These are phyloP conservation scores for Melitaea athalia DNA, from an alignment of 2,888 invertebrate genomes.

Conservation along the genomic window DNA sequence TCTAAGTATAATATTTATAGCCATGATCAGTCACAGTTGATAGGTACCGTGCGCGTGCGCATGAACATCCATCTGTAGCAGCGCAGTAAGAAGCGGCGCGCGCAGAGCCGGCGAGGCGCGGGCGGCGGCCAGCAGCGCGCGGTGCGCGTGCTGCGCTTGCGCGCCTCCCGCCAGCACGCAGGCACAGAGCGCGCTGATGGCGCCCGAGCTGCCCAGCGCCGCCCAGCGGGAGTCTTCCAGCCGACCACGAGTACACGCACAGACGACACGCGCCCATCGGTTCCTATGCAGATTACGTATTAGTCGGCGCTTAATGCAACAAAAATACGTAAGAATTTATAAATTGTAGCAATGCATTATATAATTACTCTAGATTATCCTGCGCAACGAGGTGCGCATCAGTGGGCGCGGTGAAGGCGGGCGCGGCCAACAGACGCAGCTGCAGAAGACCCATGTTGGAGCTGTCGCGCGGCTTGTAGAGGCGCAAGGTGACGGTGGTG, in stretches of 20 bases:
- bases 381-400: constrained; percentile 45
- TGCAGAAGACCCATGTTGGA: constrained; percentile 94
- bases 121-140: constrained; percentile 54
- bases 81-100: constrained; percentile 52
- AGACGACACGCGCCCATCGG: constrained; percentile 92
- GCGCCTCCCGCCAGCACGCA: constrained; percentile 50
- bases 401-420: constrained; percentile 83
- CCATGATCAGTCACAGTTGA: not conserved
- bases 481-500: constrained; percentile 88
- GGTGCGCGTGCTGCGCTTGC: constrained; percentile 50
- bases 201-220: constrained; percentile 54
- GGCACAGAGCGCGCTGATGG: constrained; percentile 66
- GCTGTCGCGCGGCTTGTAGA: constrained; percentile 93
- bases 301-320: not conserved
- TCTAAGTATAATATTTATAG: not conserved
- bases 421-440: constrained; percentile 91
- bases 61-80: constrained; percentile 65
- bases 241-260: constrained; percentile 86
- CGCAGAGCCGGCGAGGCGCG: constrained; percentile 48
- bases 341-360: not conserved
- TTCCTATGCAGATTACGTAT: constrained; percentile 78
- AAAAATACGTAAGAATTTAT: not conserved
- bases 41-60: constrained; percentile 64
- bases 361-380: constrained; percentile 45
- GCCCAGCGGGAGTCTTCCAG: constrained; percentile 53